Conservation (phyloP, 1,140 invertebrate genomes). For the Artemia franciscana region DNA sequence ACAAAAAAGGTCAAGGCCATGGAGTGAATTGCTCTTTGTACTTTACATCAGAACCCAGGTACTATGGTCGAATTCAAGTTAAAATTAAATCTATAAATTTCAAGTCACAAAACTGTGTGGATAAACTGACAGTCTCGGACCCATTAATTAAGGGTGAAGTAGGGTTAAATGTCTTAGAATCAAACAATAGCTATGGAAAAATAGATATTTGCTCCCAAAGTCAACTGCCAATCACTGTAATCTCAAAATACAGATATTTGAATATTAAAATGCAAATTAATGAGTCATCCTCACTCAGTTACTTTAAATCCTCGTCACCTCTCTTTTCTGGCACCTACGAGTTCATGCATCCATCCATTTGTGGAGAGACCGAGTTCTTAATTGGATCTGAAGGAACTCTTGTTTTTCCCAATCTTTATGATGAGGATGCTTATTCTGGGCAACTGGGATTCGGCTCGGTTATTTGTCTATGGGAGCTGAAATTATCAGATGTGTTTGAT, state of each 20-base stretch:
- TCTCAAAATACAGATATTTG: constrained; percentile 47
- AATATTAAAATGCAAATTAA: constrained; percentile 56
- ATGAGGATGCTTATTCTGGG: not conserved
- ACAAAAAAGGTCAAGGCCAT: constrained; percentile 31
- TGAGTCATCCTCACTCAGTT: constrained; percentile 48
- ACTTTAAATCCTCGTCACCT: constrained; percentile 56
- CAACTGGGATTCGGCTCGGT: not conserved
- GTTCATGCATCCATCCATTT: constrained; percentile 55
- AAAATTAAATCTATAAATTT: constrained; percentile 41
- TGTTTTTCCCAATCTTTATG: constrained; percentile 33
- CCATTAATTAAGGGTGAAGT: constrained; percentile 2
- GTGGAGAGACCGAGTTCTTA: constrained; percentile 49
- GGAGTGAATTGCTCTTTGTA: constrained; percentile 45
- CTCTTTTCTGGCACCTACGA: constrained; percentile 62
- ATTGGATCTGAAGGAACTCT: constrained; percentile 55
- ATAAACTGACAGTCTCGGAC: not conserved
- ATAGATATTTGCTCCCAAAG: not conserved
- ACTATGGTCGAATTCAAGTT: constrained; percentile 52
- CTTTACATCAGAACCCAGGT: constrained; percentile 50
- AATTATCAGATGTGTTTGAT: not conserved
- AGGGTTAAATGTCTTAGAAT: not conserved
- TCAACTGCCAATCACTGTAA: constrained; percentile 22
- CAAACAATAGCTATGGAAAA: not conserved
- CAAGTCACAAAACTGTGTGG: constrained; percentile 20
- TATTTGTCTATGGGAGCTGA: not conserved